Conservation (phyloP, 1,140 invertebrate species). For the Platyscapa corneri region DNA sequence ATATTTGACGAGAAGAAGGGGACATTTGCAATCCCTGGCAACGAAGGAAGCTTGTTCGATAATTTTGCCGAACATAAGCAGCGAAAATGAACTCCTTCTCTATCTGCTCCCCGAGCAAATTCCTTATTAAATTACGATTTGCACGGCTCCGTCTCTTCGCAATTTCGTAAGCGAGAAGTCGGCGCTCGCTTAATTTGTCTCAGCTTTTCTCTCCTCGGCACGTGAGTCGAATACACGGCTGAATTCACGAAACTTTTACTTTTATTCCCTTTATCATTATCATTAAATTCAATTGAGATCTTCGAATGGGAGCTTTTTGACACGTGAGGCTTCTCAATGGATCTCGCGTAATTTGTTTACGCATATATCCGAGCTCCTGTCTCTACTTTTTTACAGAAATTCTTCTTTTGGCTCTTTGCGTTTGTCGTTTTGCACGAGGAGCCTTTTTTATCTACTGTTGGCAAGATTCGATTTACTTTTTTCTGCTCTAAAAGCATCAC, state of each 20-base stretch:
- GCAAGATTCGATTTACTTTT: too few relatives aligned
- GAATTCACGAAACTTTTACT: conserved; percentile 5
- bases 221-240: conserved; percentile 43
- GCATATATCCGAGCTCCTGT: background rate
- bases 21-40: conserved; percentile 11
- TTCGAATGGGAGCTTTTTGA: background rate
- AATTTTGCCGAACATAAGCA: conserved; percentile 6
- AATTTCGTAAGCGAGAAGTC: conserved; percentile 48
- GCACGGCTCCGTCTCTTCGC: background rate
- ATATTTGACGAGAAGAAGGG: conserved; percentile 42
- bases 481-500: too few relatives aligned
- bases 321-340: background rate
- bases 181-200: conserved; percentile 47
- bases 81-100: conserved; percentile 41
- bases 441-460: background rate
- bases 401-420: background rate
- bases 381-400: background rate
- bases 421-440: background rate
- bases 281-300: background rate
- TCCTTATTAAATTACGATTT: conserved; percentile 52
- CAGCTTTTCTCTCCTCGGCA: conserved; percentile 34
- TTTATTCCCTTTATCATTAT: conserved; percentile 20
- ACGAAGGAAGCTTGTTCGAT: conserved; percentile 15
- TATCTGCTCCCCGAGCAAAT: conserved; percentile 13
- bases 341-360: background rate